These are phyloP conservation scores for Spicauda simplicius DNA, from an alignment of 2,888 invertebrate species.

Conservation along the genomic window DNA sequence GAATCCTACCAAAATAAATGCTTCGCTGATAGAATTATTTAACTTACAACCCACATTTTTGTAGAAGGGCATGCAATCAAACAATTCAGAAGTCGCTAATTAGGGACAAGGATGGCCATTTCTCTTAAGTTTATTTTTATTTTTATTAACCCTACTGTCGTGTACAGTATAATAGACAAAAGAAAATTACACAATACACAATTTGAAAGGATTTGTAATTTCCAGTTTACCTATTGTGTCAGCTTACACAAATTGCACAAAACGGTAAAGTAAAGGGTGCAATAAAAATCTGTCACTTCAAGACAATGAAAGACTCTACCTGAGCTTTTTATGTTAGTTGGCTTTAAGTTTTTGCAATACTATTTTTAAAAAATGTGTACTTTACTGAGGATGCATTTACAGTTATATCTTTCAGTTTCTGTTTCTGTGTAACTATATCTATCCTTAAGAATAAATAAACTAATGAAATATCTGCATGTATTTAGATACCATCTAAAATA, in stretches of 20 bases:
- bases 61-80: background rate
- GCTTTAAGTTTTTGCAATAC: background rate
- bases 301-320: conserved; percentile 6
- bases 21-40: conserved; percentile 10
- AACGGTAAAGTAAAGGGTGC: conserved; percentile 19
- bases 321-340: background rate
- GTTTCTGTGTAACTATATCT: no score
- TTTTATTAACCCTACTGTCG: background rate
- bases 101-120: conserved; percentile 1
- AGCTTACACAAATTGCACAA: conserved; percentile 14
- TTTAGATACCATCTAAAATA: no score
- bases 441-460: no score
- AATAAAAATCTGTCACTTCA: background rate
- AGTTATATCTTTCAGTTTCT: no score
- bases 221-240: background rate
- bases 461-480: no score
- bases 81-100: background rate
- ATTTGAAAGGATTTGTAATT: conserved; percentile 1
- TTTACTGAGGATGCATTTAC: no score
- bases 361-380: no score
- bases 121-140: background rate
- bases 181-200: background rate
- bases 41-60: background rate
- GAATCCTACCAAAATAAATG: conserved; percentile 10
- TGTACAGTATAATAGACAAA: background rate